Conservation (phyloP, 1,140 invertebrate genomes). For the Teleogryllus occipitalis region DNA sequence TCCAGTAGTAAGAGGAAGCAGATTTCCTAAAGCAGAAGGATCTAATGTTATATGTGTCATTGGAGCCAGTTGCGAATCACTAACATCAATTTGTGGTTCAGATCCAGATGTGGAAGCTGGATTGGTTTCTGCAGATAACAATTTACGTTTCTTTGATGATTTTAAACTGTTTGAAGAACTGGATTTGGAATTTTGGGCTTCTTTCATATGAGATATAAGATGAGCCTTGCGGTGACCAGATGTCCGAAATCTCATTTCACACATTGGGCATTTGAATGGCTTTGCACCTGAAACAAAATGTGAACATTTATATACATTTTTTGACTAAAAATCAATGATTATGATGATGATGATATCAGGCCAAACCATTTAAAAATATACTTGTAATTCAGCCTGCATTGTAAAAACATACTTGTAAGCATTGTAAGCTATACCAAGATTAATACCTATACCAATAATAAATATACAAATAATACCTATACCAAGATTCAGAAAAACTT, state of each 20-base stretch:
- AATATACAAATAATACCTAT: too few relatives aligned
- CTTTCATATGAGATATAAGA: constrained; percentile 44
- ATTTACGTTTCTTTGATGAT: neutral
- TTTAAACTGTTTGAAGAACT: neutral
- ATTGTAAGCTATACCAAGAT: too few relatives aligned
- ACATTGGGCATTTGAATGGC: constrained; percentile 57
- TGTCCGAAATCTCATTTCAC: constrained; percentile 55
- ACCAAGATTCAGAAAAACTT: too few relatives aligned
- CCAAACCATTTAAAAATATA: too few relatives aligned
- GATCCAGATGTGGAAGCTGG: neutral
- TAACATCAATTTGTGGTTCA: neutral
- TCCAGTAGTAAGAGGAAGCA: neutral
- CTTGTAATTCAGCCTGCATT: too few relatives aligned
- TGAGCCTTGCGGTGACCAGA: constrained; percentile 60
- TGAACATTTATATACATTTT: neutral
- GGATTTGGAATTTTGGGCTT: constrained; percentile 19
- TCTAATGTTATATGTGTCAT: constrained; percentile 12
- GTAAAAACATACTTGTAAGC: too few relatives aligned
- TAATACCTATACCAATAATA: too few relatives aligned
- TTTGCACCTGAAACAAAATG: constrained; percentile 44
- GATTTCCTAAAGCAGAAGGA: neutral
- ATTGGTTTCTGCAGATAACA: neutral
- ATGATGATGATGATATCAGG: too few relatives aligned
- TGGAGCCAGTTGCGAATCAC: neutral
- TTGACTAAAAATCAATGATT: too few relatives aligned